phyloP scores from a whole-genome alignment of 2,113 vertebrate species.

The Rhabdomys dilectus region DNA sequence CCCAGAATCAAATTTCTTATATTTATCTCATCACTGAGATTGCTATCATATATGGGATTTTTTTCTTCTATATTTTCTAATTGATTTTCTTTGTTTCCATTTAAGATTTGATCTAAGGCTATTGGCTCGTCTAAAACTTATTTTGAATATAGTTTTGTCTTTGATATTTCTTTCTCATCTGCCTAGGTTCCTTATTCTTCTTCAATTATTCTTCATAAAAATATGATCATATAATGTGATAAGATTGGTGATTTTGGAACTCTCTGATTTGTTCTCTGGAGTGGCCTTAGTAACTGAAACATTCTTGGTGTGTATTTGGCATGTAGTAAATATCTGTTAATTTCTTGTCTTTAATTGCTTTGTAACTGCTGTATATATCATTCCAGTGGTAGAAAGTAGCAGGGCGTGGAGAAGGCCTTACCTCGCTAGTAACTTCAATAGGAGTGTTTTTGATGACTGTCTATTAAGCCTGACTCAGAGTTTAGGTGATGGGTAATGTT shows the following conservation, averaged over 20 bases:
- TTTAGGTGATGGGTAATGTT: background rate
- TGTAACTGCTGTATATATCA: background rate
- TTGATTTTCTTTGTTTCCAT: background rate
- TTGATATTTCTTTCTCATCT: background rate
- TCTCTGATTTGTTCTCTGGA: background rate
- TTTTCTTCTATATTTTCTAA: background rate
- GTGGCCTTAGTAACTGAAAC: background rate
- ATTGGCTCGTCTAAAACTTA: background rate
- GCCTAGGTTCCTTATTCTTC: background rate
- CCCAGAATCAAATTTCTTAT: background rate
- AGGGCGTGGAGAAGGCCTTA: background rate
- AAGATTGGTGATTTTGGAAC: background rate
- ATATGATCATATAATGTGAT: background rate
- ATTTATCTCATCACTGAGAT: slow-evolving; percentile 17
- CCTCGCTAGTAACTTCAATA: background rate
- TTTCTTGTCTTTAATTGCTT: background rate
- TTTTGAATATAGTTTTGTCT: background rate
- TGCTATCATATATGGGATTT: background rate
- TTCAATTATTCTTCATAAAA: background rate
- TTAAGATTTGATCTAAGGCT: background rate
- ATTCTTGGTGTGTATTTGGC: background rate
- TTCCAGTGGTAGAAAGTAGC: background rate
- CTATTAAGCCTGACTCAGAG: background rate
- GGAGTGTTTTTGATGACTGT: background rate
- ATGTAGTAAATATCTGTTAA: background rate